Conservation (phyloP, 2,797 vertebrate genomes). For the Holocentrus rufus region DNA sequence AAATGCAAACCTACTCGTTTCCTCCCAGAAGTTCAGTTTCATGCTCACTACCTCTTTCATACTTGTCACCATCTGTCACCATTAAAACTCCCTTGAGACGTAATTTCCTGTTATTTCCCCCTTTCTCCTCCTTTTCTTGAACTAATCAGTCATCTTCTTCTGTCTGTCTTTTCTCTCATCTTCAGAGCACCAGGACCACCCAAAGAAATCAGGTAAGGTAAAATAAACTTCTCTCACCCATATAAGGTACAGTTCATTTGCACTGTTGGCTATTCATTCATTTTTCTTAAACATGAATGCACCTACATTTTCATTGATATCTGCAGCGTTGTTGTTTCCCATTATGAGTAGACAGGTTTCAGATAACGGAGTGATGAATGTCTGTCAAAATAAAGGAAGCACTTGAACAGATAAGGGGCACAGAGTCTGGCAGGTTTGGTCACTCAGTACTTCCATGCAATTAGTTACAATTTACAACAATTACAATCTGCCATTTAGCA, state of each 20-base stretch:
- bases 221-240: neutral
- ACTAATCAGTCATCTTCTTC: accelerated
- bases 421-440: too few relatives aligned
- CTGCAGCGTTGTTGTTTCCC: too few relatives aligned
- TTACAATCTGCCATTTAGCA: too few relatives aligned
- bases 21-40: neutral
- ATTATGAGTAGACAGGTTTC: too few relatives aligned
- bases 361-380: too few relatives aligned
- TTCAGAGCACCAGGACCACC: neutral
- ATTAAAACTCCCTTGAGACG: neutral
- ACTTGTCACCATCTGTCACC: neutral
- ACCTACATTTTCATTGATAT: too few relatives aligned
- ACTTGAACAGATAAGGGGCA: too few relatives aligned
- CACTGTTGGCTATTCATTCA: neutral
- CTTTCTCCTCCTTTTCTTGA: neutral
- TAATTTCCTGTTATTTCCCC: conserved; percentile 37
- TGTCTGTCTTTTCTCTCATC: neutral
- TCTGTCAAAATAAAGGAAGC: too few relatives aligned
- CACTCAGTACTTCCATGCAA: too few relatives aligned
- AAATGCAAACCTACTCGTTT: neutral
- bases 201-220: neutral
- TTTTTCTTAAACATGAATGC: too few relatives aligned
- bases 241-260: neutral
- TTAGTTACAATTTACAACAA: too few relatives aligned
- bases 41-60: conserved; percentile 55